Conservation (phyloP, 2,888 invertebrate species). For the Athrips mouffetella region DNA sequence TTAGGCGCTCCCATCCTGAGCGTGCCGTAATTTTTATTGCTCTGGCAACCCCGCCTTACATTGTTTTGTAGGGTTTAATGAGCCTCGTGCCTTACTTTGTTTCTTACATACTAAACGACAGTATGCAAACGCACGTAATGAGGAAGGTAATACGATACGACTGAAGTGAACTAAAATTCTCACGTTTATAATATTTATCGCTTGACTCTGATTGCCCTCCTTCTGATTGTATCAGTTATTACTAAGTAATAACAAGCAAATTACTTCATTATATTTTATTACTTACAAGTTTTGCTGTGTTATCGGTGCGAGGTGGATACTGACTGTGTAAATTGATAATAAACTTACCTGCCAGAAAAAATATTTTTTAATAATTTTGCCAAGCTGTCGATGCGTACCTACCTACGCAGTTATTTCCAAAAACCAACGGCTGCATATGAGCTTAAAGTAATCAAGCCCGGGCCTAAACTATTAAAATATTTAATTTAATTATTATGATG, state of each 20-base stretch:
- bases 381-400: too few relatives aligned
- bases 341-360: background rate
- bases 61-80: slow-evolving; percentile 68
- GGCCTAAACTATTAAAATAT: slow-evolving; percentile 63
- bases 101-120: background rate
- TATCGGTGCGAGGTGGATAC: background rate
- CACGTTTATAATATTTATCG: background rate
- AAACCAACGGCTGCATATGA: too few relatives aligned
- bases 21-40: slow-evolving; percentile 70
- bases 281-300: background rate
- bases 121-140: background rate
- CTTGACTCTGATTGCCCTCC: background rate
- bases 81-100: slow-evolving; percentile 25
- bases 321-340: background rate
- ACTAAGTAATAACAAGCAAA: background rate
- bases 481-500: slow-evolving; percentile 42
- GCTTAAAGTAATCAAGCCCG: too few relatives aligned
- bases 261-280: background rate
- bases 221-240: background rate
- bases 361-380: too few relatives aligned
- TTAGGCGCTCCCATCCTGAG: slow-evolving; percentile 71
- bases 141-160: background rate
- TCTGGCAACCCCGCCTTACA: slow-evolving; percentile 65
- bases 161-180: background rate
- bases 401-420: too few relatives aligned